These are phyloP conservation scores for Agrochola lota DNA, from an alignment of 2,888 invertebrate genomes.

Conservation along the genomic window DNA sequence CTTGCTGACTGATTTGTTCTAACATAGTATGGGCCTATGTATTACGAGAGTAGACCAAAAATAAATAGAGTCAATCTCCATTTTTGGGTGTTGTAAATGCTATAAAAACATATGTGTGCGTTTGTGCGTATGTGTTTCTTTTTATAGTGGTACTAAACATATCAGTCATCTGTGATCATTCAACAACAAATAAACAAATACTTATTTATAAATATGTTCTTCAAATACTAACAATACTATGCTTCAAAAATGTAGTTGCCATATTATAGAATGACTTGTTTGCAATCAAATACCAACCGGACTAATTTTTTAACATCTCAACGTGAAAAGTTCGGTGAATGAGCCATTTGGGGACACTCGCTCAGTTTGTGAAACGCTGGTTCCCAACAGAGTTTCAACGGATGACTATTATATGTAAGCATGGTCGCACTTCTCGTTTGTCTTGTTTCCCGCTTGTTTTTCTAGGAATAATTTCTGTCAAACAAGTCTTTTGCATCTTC, in stretches of 20 bases:
- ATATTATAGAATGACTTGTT: neutral
- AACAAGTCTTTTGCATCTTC: neutral
- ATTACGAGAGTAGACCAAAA: neutral
- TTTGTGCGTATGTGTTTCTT: neutral
- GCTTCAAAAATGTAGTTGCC: neutral
- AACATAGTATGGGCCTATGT: neutral
- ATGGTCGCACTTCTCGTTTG: slow-evolving; percentile 59
- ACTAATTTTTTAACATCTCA: neutral
- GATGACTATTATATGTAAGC: slow-evolving; percentile 78
- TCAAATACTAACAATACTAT: neutral
- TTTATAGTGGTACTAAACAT: neutral
- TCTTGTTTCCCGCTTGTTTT: neutral
- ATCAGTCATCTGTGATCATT: neutral
- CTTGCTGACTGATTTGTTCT: neutral
- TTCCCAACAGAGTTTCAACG: slow-evolving; percentile 46
- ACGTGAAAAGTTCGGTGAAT: neutral
- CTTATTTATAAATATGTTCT: slow-evolving; percentile 13
- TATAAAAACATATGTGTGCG: neutral
- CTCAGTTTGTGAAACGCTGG: slow-evolving; percentile 84
- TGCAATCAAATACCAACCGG: neutral
- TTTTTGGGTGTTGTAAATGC: neutral
- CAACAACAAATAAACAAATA: neutral
- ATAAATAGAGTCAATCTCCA: neutral
- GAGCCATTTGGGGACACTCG: slow-evolving; percentile 76
- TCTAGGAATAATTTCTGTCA: neutral